These are phyloP conservation scores for Galeruca laticollis DNA, from an alignment of 2,888 invertebrate species.

Conservation along the genomic window DNA sequence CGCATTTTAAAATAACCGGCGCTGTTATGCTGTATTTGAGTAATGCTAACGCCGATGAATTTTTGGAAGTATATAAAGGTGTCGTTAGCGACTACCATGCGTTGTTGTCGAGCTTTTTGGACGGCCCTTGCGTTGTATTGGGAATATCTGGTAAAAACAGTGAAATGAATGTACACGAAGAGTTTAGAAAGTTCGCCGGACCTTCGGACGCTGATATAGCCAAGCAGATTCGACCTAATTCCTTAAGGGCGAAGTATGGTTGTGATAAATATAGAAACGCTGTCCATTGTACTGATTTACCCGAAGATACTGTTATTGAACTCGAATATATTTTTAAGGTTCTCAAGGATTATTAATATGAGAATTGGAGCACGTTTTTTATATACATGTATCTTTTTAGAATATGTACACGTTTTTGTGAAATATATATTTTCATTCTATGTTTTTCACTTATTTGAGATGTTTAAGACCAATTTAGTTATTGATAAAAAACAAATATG, in stretches of 20 bases:
- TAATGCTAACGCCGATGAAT: constrained; percentile 88
- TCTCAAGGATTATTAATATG: constrained; percentile 57
- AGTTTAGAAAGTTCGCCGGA: constrained; percentile 87
- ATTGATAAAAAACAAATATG: too few relatives aligned
- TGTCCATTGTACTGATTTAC: constrained; percentile 92
- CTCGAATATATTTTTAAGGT: constrained; percentile 86
- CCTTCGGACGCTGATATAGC: constrained; percentile 94
- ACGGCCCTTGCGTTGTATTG: constrained; percentile 88
- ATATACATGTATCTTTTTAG: too few relatives aligned
- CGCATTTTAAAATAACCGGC: constrained; percentile 82
- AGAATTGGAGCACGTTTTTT: too few relatives aligned
- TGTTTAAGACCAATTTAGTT: too few relatives aligned
- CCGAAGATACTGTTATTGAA: constrained; percentile 88
- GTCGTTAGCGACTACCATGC: constrained; percentile 82
- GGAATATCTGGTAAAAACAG: constrained; percentile 79
- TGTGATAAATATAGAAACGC: constrained; percentile 87
- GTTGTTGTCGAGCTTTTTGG: constrained; percentile 86
- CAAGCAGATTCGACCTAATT: constrained; percentile 83
- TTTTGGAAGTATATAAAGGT: constrained; percentile 93
- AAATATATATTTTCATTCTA: too few relatives aligned
- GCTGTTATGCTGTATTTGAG: constrained; percentile 85
- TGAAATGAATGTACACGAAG: constrained; percentile 72
- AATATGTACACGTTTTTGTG: too few relatives aligned
- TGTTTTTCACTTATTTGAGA: too few relatives aligned
- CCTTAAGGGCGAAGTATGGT: constrained; percentile 87